Conservation (phyloP, 2,888 invertebrate species). For the Drosophila neoperkinsi region DNA sequence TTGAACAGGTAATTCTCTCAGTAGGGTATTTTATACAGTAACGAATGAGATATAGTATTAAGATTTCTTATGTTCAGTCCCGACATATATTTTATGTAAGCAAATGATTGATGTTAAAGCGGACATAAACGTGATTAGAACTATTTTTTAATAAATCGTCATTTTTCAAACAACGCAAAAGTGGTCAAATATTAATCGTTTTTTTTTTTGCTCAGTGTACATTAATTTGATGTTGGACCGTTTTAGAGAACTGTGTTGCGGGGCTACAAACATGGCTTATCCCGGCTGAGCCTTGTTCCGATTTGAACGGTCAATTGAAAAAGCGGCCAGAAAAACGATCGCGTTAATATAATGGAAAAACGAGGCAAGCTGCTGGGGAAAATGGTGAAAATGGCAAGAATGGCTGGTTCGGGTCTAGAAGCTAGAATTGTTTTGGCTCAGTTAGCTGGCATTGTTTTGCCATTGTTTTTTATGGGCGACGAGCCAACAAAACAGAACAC, state of each 20-base stretch:
- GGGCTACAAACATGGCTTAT: slow-evolving; percentile 77
- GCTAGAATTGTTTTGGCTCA: slow-evolving; percentile 17
- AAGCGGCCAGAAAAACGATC: slow-evolving; percentile 74
- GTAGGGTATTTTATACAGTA: neutral
- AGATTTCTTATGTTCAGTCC: neutral
- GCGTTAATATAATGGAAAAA: slow-evolving; percentile 46
- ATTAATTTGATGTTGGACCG: neutral
- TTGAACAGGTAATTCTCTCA: neutral
- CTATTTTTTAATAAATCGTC: neutral
- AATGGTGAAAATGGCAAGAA: slow-evolving; percentile 1
- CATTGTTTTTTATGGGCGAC: slow-evolving; percentile 67
- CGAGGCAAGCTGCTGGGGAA: slow-evolving; percentile 12
- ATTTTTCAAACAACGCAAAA: neutral
- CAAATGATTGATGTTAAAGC: no score
- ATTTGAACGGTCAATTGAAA: slow-evolving; percentile 83
- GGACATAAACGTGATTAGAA: no score
- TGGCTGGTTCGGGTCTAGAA: slow-evolving; percentile 1
- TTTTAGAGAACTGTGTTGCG: slow-evolving; percentile 47
- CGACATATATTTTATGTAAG: neutral
- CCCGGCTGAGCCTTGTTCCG: slow-evolving; percentile 82
- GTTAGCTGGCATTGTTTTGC: slow-evolving; percentile 52
- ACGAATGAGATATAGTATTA: neutral
- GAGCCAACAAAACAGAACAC: slow-evolving; percentile 43
- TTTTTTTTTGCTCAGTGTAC: slow-evolving; percentile 1
- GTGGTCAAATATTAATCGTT: neutral